Percentiles rank a stretch among this genome's conserved stretches.
Conservation (phyloP, 1,140 invertebrate species). For the Magallana ariakensis region DNA sequence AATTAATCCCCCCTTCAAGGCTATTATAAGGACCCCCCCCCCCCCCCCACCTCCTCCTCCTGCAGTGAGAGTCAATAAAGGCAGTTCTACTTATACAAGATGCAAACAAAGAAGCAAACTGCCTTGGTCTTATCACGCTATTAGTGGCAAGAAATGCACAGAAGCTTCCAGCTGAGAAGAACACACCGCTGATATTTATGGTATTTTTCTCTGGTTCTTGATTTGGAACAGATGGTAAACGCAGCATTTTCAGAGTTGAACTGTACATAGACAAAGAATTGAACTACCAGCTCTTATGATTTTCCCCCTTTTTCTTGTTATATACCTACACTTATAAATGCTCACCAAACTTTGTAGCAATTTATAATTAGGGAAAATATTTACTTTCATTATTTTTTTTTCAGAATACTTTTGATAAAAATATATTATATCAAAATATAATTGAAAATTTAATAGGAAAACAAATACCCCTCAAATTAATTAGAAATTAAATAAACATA, state of each 20-base stretch:
- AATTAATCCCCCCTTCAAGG: too few species aligned
- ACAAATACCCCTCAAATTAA: too few species aligned
- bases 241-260: conserved; percentile 14
- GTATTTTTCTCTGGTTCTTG: conserved; percentile 38
- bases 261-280: neutral
- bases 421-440: too few species aligned
- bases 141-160: conserved; percentile 43
- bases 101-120: conserved; percentile 5
- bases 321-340: too few species aligned
- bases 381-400: too few species aligned
- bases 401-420: too few species aligned
- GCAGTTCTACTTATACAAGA: neutral
- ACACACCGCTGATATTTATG: conserved; percentile 41
- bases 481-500: too few species aligned
- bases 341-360: too few species aligned
- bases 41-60: neutral
- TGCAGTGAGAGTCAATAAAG: neutral
- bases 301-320: neutral
- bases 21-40: too few species aligned
- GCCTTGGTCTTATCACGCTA: conserved; percentile 37
- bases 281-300: neutral
- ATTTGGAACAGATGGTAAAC: conserved; percentile 49
- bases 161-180: conserved; percentile 35
- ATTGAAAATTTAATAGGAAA: too few species aligned
- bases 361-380: too few species aligned